Base-by-base conservation (phyloP, 2,113 vertebrate species). In the Rattus rattus region DNA sequence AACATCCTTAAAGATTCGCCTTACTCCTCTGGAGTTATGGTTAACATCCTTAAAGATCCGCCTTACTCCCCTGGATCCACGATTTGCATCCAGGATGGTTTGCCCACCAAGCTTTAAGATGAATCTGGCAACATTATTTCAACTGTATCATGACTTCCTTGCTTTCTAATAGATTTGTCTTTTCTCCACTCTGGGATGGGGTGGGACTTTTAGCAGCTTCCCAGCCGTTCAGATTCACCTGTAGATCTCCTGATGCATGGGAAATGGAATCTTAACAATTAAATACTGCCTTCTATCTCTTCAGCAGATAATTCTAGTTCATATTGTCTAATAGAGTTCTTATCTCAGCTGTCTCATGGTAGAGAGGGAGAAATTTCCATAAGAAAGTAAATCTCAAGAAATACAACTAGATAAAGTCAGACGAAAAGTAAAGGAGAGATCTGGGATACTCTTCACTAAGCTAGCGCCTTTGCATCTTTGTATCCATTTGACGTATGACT, bases 181-280 rank as follows among this genome's bases (percentile, higher is more conserved):
- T 91, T 28, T 47, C 54, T 20, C 91, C 47, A 54, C 33, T 16
- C 33, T 14, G 24, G n/a, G 13, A 4, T 20, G 1, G 47, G 19
- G 33, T 47, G 33, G 33, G 17, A 30, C 26, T 76, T 43, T 69
- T 30, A 61, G 67, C 17, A 73, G 28, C 13, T 8, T 72, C 47
- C 77, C 17, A 4, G 79, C 30, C 85, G 52, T 87, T 89, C 84
- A 83, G 26, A 24, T 2, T 2, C 4, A 88, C 10, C 26, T 79
- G 16, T 30, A 77, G 75, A 91, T 80, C 5, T 2, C 19, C 14
- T 69, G 36, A 73, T 36, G 85, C n/a, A 52, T 43, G 13, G 36
- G 52, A 73, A 36, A 88, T 24, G 52, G 28, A 52, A 88, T 72
- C 67, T 97, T 89, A 59, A 88, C 43, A 90, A 85, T 65, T 90